A percentile compares a stretch with the other conserved stretches of the same genome.
Conservation (phyloP, 2,113 vertebrate species). For the Mesitornis unicolor region DNA sequence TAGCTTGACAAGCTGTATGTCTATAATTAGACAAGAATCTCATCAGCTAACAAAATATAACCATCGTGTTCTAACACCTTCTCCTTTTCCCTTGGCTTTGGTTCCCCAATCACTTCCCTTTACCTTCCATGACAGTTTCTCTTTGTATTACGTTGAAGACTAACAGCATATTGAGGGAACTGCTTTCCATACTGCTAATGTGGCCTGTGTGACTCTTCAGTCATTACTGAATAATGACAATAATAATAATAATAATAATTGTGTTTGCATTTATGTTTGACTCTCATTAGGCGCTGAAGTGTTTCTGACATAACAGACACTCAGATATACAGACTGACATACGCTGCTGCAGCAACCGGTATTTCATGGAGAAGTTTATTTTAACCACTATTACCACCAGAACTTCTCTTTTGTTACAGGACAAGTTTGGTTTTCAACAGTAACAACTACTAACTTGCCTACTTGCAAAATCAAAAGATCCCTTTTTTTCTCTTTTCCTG, state of each 20-base stretch:
- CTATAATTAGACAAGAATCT: constrained; percentile 28
- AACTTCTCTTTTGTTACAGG: background rate
- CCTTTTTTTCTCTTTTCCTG: background rate
- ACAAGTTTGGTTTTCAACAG: background rate
- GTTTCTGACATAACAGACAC: background rate
- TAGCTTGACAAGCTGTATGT: constrained; percentile 19
- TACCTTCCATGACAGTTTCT: background rate
- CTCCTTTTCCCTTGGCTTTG: constrained; percentile 11
- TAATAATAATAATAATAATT: background rate
- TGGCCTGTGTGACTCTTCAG: background rate
- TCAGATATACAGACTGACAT: background rate
- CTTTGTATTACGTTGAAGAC: background rate
- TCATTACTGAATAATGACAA: constrained; percentile 6
- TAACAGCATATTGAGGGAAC: background rate
- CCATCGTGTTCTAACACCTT: constrained; percentile 34
- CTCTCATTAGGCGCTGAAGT: background rate
- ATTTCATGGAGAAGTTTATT: background rate
- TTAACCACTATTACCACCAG: background rate
- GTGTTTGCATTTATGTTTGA: background rate
- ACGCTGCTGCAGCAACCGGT: background rate
- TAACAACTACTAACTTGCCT: background rate
- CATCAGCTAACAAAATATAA: constrained; percentile 52
- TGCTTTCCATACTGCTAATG: background rate
- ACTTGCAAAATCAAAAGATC: background rate
- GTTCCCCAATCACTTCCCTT: constrained; percentile 27